Conservation (phyloP, 1,140 invertebrate genomes). For the Bemisia tabaci region DNA sequence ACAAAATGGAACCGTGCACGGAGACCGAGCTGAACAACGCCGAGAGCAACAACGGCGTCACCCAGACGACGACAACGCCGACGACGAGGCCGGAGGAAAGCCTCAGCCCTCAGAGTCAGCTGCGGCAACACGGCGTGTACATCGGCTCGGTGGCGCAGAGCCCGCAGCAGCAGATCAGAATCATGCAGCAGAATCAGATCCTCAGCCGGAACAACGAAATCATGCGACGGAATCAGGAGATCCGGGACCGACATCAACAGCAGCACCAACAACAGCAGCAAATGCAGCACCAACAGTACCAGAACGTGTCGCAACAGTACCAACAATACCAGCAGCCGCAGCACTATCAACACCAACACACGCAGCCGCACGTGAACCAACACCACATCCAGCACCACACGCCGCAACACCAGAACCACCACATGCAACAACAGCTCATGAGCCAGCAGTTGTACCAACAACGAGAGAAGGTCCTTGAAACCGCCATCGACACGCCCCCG, state of each 20-base stretch:
- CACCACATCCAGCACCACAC: background rate
- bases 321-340: constrained; percentile 9
- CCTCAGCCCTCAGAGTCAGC: constrained; percentile 23
- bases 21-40: constrained; percentile 14
- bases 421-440: background rate
- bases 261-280: constrained; percentile 6
- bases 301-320: background rate
- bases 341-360: constrained; percentile 10
- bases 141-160: constrained; percentile 7
- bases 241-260: constrained; percentile 2
- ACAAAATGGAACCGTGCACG: constrained; percentile 12
- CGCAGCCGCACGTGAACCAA: background rate
- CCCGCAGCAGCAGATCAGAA: background rate
- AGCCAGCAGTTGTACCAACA: background rate
- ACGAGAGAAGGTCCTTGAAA: constrained; percentile 1
- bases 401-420: background rate
- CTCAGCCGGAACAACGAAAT: constrained; percentile 9
- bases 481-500: background rate
- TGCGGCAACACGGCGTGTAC: constrained; percentile 24
- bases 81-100: constrained; percentile 6
- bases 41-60: constrained; percentile 1
- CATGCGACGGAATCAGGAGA: constrained; percentile 14
- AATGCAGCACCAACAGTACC: background rate
- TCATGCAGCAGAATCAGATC: background rate
- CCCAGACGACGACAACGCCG: constrained; percentile 2